A percentile compares a stretch with the other conserved stretches of the same genome.
phyloP scores from a whole-genome alignment of 1,140 invertebrate species.

The Drosophila repletoides region DNA sequence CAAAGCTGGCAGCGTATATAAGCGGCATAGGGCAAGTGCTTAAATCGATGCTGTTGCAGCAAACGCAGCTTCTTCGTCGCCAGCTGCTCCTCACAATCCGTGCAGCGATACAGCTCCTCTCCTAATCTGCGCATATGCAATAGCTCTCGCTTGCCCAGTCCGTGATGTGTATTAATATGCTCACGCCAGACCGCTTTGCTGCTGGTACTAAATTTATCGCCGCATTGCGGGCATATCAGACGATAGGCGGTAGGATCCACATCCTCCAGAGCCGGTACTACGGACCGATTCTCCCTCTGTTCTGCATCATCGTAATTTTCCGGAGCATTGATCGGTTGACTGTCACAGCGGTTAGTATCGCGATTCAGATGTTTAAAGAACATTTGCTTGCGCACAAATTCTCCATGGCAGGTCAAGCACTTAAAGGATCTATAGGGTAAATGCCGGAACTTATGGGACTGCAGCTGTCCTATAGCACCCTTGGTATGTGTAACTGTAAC shows the following conservation, averaged over 20 bases:
- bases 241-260: constrained; percentile 35
- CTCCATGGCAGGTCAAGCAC: constrained; percentile 63
- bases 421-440: constrained; percentile 76
- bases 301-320: constrained; percentile 18
- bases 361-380: constrained; percentile 78
- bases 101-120: constrained; percentile 58
- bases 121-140: constrained; percentile 58
- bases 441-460: constrained; percentile 78
- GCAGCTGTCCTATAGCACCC: constrained; percentile 75
- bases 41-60: constrained; percentile 65
- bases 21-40: constrained; percentile 63
- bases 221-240: constrained; percentile 68
- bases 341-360: constrained; percentile 70
- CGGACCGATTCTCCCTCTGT: not conserved
- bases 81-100: constrained; percentile 64
- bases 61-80: constrained; percentile 52
- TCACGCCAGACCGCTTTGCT: constrained; percentile 53
- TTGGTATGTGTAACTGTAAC: constrained; percentile 78
- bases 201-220: constrained; percentile 53
- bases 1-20: constrained; percentile 67
- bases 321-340: constrained; percentile 2
- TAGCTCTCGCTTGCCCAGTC: constrained; percentile 42
- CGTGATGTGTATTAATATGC: constrained; percentile 65
- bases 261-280: not conserved
- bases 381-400: constrained; percentile 80